A percentile compares a stretch with the other conserved stretches of the same genome.
Conservation (phyloP, 2,888 invertebrate genomes). For the Corbicula japonica region DNA sequence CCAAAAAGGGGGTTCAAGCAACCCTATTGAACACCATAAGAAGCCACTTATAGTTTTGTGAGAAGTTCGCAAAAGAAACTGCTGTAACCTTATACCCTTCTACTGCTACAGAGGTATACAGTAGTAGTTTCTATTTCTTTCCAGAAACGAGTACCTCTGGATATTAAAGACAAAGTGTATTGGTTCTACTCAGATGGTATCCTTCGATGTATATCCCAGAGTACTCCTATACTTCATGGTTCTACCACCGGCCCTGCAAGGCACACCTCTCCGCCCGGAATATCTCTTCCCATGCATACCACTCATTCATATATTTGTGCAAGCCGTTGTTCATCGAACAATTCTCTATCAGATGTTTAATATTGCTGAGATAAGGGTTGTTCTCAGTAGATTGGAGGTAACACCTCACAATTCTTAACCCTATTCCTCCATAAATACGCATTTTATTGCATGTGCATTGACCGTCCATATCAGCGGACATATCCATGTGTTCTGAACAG, state of each 20-base stretch:
- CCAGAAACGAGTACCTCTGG: slow-evolving; percentile 44
- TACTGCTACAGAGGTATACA: too few relatives aligned
- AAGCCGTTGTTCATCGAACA: slow-evolving; percentile 26
- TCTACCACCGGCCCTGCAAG: slow-evolving; percentile 48
- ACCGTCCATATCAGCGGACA: not conserved
- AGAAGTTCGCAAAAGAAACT: too few relatives aligned
- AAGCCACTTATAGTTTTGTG: too few relatives aligned
- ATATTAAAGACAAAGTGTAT: slow-evolving; percentile 28
- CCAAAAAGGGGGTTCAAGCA: too few relatives aligned
- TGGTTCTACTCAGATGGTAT: slow-evolving; percentile 20
- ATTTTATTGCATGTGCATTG: not conserved
- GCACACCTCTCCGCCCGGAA: slow-evolving; percentile 47
- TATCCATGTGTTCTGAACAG: not conserved
- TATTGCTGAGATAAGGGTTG: slow-evolving; percentile 26
- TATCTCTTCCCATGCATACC: slow-evolving; percentile 57
- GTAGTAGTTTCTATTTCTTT: not conserved
- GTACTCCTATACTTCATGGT: slow-evolving; percentile 57
- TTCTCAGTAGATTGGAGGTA: slow-evolving; percentile 33
- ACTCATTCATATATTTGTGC: slow-evolving; percentile 50
- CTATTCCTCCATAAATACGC: not conserved
- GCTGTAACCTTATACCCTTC: not conserved
- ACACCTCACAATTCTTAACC: not conserved
- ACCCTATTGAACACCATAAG: too few relatives aligned
- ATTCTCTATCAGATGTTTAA: slow-evolving; percentile 30
- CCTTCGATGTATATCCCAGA: slow-evolving; percentile 58